Evolutionary conservation across 2,113 vertebrate species (phyloP), one percentile per base, ranked within the genome.

Genomic region (Jaculus jaculus): DNA sequence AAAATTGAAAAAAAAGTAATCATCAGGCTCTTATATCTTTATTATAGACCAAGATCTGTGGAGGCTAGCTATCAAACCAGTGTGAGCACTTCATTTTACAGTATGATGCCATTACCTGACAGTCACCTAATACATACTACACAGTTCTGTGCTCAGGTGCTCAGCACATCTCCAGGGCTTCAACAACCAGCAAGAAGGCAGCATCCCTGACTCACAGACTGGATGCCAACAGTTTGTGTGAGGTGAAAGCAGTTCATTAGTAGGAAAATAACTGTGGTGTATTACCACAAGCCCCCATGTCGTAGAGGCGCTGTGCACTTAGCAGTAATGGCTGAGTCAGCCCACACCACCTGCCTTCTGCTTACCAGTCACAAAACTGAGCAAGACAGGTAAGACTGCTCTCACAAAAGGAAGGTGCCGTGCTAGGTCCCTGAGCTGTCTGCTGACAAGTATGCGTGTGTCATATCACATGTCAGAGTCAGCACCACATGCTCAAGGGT

Each of bases 291-390:
- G 0, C 23, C 10, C 37, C 54, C 11, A 0, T 32, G 37, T 16
- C 74, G 23, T 1, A 0, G 75, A 37, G 24, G 30, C n/a, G 0
- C 3, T 5, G 4, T 47, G 18, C n/a, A 23, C 0, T 54, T 28
- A 21, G 54, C 54, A 24, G 0, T 0, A 2, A 13, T n/a, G 58
- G 39, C 60, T 34, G 24, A 20, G 37, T 39, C 47, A 8, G 7
- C 30, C 10, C 0, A 37, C 7, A 1, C 1, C 1, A 47, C 47
- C 42, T 32, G n/a, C 17, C 32, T 65, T 24, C 73, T 77, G 26
- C 72, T 51, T 68, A 4, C 30, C 24, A 13, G 68, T 15, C 72
- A n/a, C 37, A 26, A 16, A 65, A 24, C 61, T 4, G 13, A 51
- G 61, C 21, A 18, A 34, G 12, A 13, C 3, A 32, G 39, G 17